Conservation (phyloP, 2,113 vertebrate species). For the Otus sunia region DNA sequence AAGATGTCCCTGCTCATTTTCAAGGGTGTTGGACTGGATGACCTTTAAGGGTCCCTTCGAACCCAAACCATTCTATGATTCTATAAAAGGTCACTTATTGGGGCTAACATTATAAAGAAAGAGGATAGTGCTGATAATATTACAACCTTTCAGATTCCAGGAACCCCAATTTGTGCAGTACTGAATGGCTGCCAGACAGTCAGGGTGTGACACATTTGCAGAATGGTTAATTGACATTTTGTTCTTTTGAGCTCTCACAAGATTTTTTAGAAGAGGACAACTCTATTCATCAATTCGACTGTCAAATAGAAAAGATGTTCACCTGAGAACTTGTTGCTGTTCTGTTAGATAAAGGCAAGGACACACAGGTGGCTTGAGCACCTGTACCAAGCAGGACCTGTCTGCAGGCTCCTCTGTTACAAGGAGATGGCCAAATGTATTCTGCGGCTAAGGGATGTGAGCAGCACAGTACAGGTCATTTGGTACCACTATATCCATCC, state of each 20-base stretch:
- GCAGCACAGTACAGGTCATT: background rate
- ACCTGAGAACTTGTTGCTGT: background rate
- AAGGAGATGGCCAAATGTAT: background rate
- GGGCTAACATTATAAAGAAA: background rate
- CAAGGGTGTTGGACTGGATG: background rate
- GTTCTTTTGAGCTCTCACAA: background rate
- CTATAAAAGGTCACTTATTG: background rate
- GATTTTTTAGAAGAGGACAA: background rate
- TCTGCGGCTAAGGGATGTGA: background rate
- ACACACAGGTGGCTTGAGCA: background rate
- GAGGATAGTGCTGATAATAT: background rate
- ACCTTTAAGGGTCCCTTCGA: background rate
- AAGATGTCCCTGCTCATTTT: background rate
- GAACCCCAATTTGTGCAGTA: background rate
- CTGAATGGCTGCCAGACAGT: background rate
- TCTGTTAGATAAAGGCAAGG: background rate
- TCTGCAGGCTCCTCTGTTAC: background rate
- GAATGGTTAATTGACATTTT: background rate
- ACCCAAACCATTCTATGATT: background rate
- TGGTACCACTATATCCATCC: background rate
- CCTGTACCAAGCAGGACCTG: background rate
- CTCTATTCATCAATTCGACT: background rate
- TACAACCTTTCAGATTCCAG: background rate
- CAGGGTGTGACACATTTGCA: accelerated
- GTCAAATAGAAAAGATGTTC: background rate